These are phyloP conservation scores for Dromaius novaehollandiae DNA, from an alignment of 2,113 vertebrate genomes.

Conservation along the genomic window DNA sequence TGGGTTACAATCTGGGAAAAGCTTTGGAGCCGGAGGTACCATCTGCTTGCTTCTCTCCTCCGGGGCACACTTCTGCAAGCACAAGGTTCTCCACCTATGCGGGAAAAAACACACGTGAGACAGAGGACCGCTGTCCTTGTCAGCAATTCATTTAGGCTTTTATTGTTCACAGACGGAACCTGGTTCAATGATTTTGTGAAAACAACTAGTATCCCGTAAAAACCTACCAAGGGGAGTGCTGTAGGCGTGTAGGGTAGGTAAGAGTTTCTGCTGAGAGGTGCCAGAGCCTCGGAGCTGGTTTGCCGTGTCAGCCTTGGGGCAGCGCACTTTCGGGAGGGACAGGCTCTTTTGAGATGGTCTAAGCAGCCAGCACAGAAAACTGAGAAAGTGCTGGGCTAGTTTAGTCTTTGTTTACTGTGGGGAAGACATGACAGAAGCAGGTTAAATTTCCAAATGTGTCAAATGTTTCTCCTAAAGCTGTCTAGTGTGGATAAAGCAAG, in stretches of 20 bases:
- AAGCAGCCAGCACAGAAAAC: not conserved
- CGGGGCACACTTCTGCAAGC: not conserved
- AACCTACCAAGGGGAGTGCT: not conserved
- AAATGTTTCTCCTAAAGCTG: not conserved
- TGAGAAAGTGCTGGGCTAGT: not conserved
- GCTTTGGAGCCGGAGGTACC: accelerated
- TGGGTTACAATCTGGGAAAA: not conserved
- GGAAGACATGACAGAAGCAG: not conserved
- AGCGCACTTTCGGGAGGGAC: not conserved
- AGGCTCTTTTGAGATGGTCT: accelerated
- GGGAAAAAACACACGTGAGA: not conserved
- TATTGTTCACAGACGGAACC: not conserved
- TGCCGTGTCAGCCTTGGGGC: not conserved
- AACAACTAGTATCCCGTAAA: accelerated
- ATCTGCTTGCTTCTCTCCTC: accelerated
- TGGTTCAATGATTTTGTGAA: not conserved
- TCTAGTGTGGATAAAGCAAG: not conserved
- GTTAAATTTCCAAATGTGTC: not conserved
- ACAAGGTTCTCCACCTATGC: too few species aligned
- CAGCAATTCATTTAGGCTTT: not conserved
- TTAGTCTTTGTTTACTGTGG: not conserved
- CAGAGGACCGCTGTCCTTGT: accelerated
- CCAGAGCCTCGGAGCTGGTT: not conserved
- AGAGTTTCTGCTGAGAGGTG: not conserved
- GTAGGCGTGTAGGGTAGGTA: not conserved